Evolutionary conservation across 2,888 invertebrate species (phyloP), one percentile per base, ranked within the genome.

Genomic region (Panzeria rudis): DNA sequence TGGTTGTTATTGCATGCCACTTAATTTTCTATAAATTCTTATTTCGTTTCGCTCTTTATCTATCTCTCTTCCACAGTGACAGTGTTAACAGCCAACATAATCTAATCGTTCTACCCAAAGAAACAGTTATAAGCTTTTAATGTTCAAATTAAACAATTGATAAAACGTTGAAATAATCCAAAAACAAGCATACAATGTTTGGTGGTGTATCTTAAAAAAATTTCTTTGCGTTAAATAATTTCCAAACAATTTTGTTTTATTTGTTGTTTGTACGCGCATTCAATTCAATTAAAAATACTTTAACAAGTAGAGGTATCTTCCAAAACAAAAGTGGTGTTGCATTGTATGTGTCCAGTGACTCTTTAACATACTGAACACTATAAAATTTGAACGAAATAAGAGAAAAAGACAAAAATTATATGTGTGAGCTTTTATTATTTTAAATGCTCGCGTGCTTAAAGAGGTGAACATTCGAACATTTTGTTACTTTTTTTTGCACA

Each of bases 381-480:
- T 69, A 69, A 38, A 29, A 20, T 59, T 15, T 25, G 32, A 8
- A 15, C 38, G 17, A 20, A 17, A 66, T 5, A 52, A 13, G 0
- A 25, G 44, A 13, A 35, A 38, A 64, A 56, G 38, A 38, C 9
- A 9, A n/a, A 44, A 41, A 32, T 44, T 56, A 52, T 23, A 52
- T 23, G 41, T 79, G 61, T 71, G 32, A 79, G 52, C 38, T 59
- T 77, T 68, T 73, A 59, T 73, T 72, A 79, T 64, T 77, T 79
- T 75, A 76, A 71, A 72, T 84, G 71, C 61, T 84, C 81, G 84
- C 84, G 84, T 84, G 84, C 81, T 84, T 78, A 77, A 81, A 82
- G 61, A 82, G 61, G 32, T 82, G 47, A 69, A 82, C 81, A 75
- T 75, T 68, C 4, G 32, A 52, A 47, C 56, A 73, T 61, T 56